A percentile compares a stretch with the other conserved stretches of the same genome.
Evolutionary conservation across 2,888 invertebrate species (phyloP).

Genomic region (Athalia cordata): DNA sequence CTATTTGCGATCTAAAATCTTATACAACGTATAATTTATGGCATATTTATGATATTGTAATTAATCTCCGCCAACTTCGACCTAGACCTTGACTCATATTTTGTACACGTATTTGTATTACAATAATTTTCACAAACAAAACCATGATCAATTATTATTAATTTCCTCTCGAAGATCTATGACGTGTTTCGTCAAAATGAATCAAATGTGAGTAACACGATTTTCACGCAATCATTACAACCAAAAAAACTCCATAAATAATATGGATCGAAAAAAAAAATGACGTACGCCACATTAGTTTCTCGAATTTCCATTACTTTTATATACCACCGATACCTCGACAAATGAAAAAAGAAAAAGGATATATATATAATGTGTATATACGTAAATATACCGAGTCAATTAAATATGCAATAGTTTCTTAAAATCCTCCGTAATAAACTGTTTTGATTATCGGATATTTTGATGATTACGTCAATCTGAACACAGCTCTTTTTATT

Average conservation of each 20-base stretch:
- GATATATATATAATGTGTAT: background rate
- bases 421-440: background rate
- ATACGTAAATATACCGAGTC: background rate
- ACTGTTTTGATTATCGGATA: background rate
- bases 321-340: background rate
- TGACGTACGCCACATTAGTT: too few species aligned
- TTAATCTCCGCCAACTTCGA: background rate
- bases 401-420: background rate
- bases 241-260: too few species aligned
- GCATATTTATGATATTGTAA: background rate
- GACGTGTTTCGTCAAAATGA: too few species aligned
- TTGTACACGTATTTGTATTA: background rate
- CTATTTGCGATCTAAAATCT: background rate
- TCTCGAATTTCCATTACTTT: slow-evolving; percentile 14
- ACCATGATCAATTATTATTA: too few species aligned
- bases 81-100: slow-evolving; percentile 27
- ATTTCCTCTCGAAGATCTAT: too few species aligned
- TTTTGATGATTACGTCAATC: slow-evolving; percentile 20
- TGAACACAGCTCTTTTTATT: background rate
- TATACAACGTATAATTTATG: slow-evolving; percentile 4
- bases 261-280: too few species aligned
- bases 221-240: too few species aligned
- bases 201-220: too few species aligned
- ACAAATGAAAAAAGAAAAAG: background rate
- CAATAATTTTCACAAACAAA: background rate